These are phyloP conservation scores for Geophilus truncorum DNA, from an alignment of 2,888 invertebrate species.

Conservation along the genomic window DNA sequence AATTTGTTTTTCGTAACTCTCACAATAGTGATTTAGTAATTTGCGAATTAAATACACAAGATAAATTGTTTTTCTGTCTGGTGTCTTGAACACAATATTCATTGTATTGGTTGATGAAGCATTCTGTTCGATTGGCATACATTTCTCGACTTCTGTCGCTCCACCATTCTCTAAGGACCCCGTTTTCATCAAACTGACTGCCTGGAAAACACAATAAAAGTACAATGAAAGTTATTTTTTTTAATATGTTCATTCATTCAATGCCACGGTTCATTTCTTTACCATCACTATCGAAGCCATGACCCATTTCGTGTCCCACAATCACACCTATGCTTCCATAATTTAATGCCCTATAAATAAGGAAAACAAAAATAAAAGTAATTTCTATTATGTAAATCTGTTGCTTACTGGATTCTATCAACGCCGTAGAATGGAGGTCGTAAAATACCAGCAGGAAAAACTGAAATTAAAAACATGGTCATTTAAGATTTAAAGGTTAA, in stretches of 20 bases:
- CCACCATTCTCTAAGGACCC: conserved; percentile 25
- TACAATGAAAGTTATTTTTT: neutral
- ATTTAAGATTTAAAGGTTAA: neutral
- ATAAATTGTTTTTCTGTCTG: neutral
- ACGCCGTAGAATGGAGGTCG: neutral
- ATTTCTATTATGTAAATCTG: neutral
- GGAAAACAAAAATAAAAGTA: neutral
- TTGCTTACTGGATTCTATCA: neutral
- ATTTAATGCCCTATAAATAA: conserved; percentile 28
- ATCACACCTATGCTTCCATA: conserved; percentile 13
- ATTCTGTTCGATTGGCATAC: conserved; percentile 22
- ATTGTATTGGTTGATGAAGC: conserved; percentile 9
- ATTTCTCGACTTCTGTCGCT: neutral
- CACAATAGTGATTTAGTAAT: neutral
- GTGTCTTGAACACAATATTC: neutral
- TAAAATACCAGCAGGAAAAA: neutral
- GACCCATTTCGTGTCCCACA: conserved; percentile 28
- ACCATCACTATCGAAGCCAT: conserved; percentile 31
- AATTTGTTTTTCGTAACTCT: neutral
- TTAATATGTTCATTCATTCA: neutral
- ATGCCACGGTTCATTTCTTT: neutral
- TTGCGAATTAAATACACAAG: conserved; percentile 31
- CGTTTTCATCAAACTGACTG: conserved; percentile 25
- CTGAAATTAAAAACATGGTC: neutral
- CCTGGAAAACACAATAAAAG: conserved; percentile 17